A percentile compares a stretch with the other conserved stretches of the same genome.
These are phyloP conservation scores for Chrysoperla carnea DNA, from an alignment of 1,140 invertebrate genomes.

Conservation along the genomic window DNA sequence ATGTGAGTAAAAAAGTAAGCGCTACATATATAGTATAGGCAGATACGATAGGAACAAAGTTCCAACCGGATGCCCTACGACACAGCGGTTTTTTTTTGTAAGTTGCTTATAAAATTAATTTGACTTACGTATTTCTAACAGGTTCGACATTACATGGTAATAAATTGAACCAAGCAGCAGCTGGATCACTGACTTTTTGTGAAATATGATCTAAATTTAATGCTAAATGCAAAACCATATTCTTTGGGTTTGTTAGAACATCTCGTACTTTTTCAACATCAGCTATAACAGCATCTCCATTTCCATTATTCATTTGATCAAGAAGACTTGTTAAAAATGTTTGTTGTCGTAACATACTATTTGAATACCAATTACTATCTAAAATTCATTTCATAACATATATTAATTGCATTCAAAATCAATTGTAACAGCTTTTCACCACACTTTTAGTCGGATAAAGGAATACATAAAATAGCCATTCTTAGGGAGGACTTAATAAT, in stretches of 20 bases:
- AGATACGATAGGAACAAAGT: too few species aligned
- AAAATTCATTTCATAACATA: too few species aligned
- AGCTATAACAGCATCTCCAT: conserved; percentile 32
- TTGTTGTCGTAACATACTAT: conserved; percentile 54
- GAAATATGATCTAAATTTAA: conserved; percentile 43
- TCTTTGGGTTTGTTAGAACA: conserved; percentile 34
- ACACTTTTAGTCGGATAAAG: too few species aligned
- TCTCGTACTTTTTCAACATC: conserved; percentile 42
- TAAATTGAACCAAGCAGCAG: conserved; percentile 33
- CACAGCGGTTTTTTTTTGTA: too few species aligned
- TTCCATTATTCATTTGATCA: conserved; percentile 32
- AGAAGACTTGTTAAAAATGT: conserved; percentile 53
- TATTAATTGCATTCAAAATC: too few species aligned
- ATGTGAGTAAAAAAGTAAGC: too few species aligned
- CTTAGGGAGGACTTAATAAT: too few species aligned
- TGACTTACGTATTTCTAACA: conserved; percentile 20
- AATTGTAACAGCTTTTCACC: too few species aligned
- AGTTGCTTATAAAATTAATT: too few species aligned
- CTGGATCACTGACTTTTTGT: conserved; percentile 24
- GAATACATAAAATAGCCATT: too few species aligned
- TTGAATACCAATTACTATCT: conserved; percentile 55
- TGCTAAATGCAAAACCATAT: conserved; percentile 51
- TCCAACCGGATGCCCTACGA: too few species aligned
- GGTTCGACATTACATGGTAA: conserved; percentile 17
- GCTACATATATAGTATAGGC: too few species aligned